Conservation (phyloP, 2,797 vertebrate species). For the Merluccius polli region DNA sequence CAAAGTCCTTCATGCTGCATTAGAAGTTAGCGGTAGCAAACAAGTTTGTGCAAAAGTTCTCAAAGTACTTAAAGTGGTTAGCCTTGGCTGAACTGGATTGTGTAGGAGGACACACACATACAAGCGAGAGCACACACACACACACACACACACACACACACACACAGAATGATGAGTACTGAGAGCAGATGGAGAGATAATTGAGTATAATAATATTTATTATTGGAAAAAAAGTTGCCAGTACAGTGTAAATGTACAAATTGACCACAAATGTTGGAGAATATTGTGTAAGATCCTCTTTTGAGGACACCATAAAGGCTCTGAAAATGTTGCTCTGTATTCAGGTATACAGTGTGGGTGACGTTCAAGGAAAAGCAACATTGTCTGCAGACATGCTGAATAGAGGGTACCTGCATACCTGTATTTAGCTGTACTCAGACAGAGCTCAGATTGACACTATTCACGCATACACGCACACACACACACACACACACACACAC, state of each 20-base stretch:
- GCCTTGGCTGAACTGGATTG: neutral
- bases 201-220: neutral
- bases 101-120: neutral
- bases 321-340: neutral
- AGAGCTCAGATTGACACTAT: too few species aligned
- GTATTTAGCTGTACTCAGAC: too few species aligned
- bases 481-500: neutral
- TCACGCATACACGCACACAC: neutral
- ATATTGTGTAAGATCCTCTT: neutral
- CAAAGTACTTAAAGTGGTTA: slow-evolving; percentile 7
- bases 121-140: neutral
- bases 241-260: neutral
- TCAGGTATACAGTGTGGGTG: neutral
- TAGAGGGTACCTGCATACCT: too few species aligned
- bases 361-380: neutral
- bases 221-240: neutral
- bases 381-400: too few species aligned
- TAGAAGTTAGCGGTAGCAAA: neutral
- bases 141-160: neutral
- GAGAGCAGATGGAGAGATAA: neutral
- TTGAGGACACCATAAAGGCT: neutral
- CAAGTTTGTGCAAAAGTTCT: neutral
- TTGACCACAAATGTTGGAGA: neutral
- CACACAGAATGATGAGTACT: neutral
- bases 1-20: neutral